These are phyloP conservation scores for Condylura cristata DNA, from an alignment of 2,113 vertebrate genomes.

Conservation along the genomic window DNA sequence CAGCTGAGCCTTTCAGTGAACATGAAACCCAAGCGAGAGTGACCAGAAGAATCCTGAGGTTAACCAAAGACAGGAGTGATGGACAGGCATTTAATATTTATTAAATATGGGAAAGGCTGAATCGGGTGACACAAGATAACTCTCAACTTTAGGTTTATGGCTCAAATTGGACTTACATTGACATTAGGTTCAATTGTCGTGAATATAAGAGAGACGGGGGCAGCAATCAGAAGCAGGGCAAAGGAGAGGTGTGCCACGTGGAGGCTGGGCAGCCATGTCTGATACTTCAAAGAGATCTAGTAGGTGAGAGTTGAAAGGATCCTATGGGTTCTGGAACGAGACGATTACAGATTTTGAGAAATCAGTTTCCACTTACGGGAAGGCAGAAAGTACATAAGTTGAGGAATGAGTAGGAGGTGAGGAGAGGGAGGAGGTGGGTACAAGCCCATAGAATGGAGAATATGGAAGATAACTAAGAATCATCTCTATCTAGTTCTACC, in stretches of 20 bases:
- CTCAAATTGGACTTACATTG: too few species aligned
- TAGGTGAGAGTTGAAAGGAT: neutral
- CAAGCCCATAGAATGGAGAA: neutral
- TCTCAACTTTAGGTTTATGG: too few species aligned
- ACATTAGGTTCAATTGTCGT: too few species aligned
- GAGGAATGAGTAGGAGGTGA: constrained; percentile 63
- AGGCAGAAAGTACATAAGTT: neutral
- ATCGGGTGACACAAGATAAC: too few species aligned
- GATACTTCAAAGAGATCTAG: neutral
- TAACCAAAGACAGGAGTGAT: neutral
- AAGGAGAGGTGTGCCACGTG: neutral
- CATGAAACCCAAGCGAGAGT: neutral
- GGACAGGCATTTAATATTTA: too few species aligned
- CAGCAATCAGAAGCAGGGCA: neutral
- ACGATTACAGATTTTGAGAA: constrained; percentile 64
- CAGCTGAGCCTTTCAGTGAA: neutral
- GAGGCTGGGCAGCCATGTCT: neutral
- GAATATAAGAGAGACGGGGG: too few species aligned
- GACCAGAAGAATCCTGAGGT: neutral
- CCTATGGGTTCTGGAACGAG: neutral
- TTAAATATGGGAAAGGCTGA: too few species aligned
- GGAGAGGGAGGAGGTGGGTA: neutral
- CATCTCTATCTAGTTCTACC: neutral
- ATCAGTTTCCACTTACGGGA: constrained; percentile 57
- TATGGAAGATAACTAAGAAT: neutral